A percentile compares a stretch with the other conserved stretches of the same genome.
Evolutionary conservation across 2,888 invertebrate genomes (phyloP).

Genomic region (Heliothis peltigera): DNA sequence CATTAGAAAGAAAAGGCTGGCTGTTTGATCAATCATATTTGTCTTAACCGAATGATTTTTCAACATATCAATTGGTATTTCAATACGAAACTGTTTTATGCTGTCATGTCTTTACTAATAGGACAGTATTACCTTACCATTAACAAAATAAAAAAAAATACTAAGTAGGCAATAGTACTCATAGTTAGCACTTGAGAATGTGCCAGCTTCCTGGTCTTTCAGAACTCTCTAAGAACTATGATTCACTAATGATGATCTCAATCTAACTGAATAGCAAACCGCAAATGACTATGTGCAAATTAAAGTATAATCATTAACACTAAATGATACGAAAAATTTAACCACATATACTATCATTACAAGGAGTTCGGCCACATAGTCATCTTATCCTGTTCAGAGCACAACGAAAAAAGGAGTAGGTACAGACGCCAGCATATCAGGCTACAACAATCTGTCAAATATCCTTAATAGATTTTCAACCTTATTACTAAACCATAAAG

Average conservation of each 20-base stretch:
- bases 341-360: neutral
- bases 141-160: no score
- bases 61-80: no score
- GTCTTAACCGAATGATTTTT: no score
- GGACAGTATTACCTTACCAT: no score
- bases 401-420: neutral
- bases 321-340: conserved; percentile 4
- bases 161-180: no score
- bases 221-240: conserved; percentile 30
- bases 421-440: no score
- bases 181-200: conserved; percentile 13
- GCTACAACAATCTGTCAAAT: no score
- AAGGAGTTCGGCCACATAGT: neutral
- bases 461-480: no score
- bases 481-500: no score
- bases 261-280: conserved; percentile 15
- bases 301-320: conserved; percentile 11
- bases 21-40: no score
- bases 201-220: conserved; percentile 27
- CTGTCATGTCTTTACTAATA: neutral
- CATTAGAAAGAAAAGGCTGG: no score
- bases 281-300: conserved; percentile 26
- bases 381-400: neutral
- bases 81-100: no score
- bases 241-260: conserved; percentile 3